phyloP scores from a whole-genome alignment of 2,797 vertebrate species.

The Hirundo rustica region DNA sequence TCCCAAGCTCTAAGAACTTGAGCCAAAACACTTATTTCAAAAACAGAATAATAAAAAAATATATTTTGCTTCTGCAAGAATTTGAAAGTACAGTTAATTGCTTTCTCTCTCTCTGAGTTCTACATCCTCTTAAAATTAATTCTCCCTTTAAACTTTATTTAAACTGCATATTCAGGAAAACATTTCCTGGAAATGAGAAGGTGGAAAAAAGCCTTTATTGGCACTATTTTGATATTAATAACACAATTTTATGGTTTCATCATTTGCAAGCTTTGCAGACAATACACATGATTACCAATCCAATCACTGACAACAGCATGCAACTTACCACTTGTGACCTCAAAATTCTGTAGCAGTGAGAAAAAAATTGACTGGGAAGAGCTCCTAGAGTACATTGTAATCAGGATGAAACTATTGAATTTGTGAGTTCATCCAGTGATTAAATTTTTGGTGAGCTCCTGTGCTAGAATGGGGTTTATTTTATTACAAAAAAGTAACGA shows the following conservation, averaged over 20 bases:
- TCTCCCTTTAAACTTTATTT: background rate
- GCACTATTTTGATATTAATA: background rate
- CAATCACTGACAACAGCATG: background rate
- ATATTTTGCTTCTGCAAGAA: background rate
- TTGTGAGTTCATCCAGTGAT: background rate
- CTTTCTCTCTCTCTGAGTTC: background rate
- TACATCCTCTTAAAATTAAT: background rate
- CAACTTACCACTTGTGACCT: background rate
- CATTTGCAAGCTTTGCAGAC: background rate
- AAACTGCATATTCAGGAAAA: background rate
- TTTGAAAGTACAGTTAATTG: background rate
- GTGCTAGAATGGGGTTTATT: background rate
- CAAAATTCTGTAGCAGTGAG: background rate
- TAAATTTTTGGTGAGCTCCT: background rate
- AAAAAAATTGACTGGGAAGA: background rate
- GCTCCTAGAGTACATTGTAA: background rate
- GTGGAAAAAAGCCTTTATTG: background rate
- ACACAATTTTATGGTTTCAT: background rate
- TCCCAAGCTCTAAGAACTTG: background rate
- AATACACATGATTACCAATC: background rate
- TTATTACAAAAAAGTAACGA: rapidly evolving
- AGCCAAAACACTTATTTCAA: background rate
- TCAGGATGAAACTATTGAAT: background rate
- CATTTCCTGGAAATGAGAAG: background rate
- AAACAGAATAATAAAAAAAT: background rate